Evolutionary conservation across 2,888 invertebrate species (phyloP).

Genomic region (Pyrocoelia pectoralis): DNA sequence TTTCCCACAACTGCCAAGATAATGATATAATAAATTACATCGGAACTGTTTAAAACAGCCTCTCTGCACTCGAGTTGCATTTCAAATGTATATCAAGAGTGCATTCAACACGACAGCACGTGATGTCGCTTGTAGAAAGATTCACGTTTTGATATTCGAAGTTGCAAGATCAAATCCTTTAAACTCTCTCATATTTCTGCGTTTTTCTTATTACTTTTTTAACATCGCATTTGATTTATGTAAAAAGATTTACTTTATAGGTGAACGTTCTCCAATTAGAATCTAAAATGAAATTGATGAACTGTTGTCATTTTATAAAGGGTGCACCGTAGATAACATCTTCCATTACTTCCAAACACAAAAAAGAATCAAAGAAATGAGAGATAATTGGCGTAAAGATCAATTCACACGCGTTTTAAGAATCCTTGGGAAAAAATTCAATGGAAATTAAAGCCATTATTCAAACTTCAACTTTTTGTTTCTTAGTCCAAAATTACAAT

Average conservation of each 20-base stretch:
- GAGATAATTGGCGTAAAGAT: too few species aligned
- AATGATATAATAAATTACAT: slow-evolving; percentile 29
- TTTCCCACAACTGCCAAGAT: slow-evolving; percentile 28
- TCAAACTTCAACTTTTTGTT: too few species aligned
- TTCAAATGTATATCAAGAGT: slow-evolving; percentile 28
- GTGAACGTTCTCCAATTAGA: not conserved
- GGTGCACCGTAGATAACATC: too few species aligned
- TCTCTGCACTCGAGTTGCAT: slow-evolving; percentile 27
- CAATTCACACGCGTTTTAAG: too few species aligned
- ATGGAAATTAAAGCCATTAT: too few species aligned
- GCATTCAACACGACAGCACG: slow-evolving; percentile 24
- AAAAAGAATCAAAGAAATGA: too few species aligned
- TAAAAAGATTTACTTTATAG: not conserved
- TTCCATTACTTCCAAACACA: too few species aligned
- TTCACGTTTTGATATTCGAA: slow-evolving; percentile 37
- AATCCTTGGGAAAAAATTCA: too few species aligned
- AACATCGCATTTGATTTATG: too few species aligned
- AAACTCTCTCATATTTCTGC: not conserved
- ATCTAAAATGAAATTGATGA: not conserved
- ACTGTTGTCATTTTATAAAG: not conserved
- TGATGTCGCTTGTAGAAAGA: slow-evolving; percentile 34
- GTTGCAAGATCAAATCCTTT: not conserved
- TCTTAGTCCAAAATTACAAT: too few species aligned
- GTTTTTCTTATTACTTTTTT: too few species aligned
- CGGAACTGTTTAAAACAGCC: slow-evolving; percentile 23